phyloP scores from a whole-genome alignment of 2,797 vertebrate genomes.

The Pseudomugil gertrudae region DNA sequence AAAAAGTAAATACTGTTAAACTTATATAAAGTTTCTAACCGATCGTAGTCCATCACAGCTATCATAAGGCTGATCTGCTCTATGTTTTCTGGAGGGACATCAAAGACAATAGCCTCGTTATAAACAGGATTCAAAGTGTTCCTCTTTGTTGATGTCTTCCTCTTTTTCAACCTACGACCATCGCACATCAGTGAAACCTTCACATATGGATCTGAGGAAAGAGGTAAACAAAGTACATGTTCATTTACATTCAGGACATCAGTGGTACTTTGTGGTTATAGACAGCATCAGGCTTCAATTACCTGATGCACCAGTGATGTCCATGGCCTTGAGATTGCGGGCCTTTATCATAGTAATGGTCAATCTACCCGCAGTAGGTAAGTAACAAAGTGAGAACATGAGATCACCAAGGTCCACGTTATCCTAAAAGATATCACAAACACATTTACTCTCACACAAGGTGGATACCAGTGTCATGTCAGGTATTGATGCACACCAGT shows the following conservation, averaged over 20 bases:
- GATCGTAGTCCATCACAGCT: constrained; percentile 99
- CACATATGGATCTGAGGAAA: constrained; percentile 92
- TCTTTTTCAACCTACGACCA: constrained; percentile 94
- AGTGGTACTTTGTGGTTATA: neutral
- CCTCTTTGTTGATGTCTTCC: constrained; percentile 98
- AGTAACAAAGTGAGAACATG: constrained; percentile 99
- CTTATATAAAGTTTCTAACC: constrained; percentile 82
- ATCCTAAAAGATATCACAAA: constrained; percentile 84
- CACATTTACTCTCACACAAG: constrained; percentile 1
- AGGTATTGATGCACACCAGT: neutral
- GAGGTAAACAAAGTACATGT: constrained; percentile 1
- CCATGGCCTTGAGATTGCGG: constrained; percentile 98
- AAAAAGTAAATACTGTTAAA: constrained; percentile 3
- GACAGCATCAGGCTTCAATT: constrained; percentile 40
- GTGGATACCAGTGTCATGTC: neutral
- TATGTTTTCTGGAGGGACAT: constrained; percentile 96
- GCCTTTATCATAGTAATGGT: constrained; percentile 99
- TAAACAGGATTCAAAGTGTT: constrained; percentile 98
- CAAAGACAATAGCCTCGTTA: constrained; percentile 99
- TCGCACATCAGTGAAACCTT: constrained; percentile 99
- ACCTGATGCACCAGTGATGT: constrained; percentile 99
- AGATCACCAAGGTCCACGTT: constrained; percentile 98
- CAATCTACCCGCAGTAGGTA: constrained; percentile 95
- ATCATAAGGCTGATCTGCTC: constrained; percentile 97
- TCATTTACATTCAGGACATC: constrained; percentile 21